Evolutionary conservation across 2,888 invertebrate genomes (phyloP), one percentile per base, ranked within the genome.

Genomic region (Lepidochitona cinerea): DNA sequence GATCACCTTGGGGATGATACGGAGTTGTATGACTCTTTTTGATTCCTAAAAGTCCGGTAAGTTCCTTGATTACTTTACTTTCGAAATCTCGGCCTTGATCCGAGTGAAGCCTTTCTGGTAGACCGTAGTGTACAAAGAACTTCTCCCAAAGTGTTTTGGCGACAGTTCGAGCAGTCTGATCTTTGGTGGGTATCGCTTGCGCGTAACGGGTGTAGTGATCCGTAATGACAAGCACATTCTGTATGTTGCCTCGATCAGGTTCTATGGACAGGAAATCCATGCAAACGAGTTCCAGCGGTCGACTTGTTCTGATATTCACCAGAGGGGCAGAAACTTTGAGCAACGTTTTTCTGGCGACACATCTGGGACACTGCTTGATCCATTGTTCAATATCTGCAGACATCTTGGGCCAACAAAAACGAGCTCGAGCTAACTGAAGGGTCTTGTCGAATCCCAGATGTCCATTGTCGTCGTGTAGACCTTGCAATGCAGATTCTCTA

Each of bases 201-300:
- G 75, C 70, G 53, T 75, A 79, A 23, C 71, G 69, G 4, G 75
- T 79, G 41, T 78, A 79, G 32, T 71, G 71, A 37, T 80, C 76
- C 0, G 77, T 80, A 14, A 79, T 72, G 0, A 79, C 74, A 18
- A 80, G 52, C 14, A 76, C 37, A 64, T 79, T 52, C 35, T 72
- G 71, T 26, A 37, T 66, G 29, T 74, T 74, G 12, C 73, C 75
- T 36, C 66, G 73, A 1, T 73, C 66, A 37, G 29, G 37, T n/a
- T 80, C 78, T 29, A 78, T n/a, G 23, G 66, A 37, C 29, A 66
- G 37, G 37, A 66, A 66, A 37, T 66, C 66, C 37, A 3, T 66
- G 26, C 35, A 66, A 2, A 66, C 66, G 18, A 36, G 36, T 66
- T 66, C 66, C 66, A 66, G 12, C 1, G 23, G 3, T 4, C n/a